These are phyloP conservation scores for Hippopotamus amphibius DNA, from an alignment of 2,113 vertebrate genomes.

Conservation along the genomic window DNA sequence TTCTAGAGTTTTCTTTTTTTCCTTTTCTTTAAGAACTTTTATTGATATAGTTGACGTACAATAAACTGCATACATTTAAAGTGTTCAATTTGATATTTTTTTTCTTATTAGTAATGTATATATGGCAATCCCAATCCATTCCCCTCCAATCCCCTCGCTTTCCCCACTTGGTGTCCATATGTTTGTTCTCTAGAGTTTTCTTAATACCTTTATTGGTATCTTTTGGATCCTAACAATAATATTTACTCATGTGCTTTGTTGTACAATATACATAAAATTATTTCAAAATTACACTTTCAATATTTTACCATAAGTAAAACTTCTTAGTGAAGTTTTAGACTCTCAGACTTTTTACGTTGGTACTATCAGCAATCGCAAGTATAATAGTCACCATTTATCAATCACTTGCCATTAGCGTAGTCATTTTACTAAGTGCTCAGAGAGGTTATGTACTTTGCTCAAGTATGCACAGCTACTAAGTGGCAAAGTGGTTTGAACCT, in stretches of 20 bases:
- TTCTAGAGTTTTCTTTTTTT: neutral
- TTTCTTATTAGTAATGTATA: no score
- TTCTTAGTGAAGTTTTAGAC: neutral
- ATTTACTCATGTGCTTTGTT: slow-evolving; percentile 2
- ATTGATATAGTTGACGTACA: no score
- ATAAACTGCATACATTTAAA: no score
- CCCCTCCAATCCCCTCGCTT: no score
- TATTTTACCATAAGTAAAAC: neutral
- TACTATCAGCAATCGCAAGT: neutral
- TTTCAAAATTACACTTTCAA: neutral
- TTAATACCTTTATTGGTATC: neutral
- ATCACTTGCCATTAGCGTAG: neutral
- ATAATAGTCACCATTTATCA: neutral
- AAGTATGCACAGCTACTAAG: neutral
- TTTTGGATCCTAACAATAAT: neutral
- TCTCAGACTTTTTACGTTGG: neutral
- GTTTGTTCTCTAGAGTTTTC: no score
- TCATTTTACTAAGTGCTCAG: neutral
- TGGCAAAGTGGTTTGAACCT: neutral
- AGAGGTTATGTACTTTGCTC: neutral
- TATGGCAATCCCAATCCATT: no score
- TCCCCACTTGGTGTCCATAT: no score
- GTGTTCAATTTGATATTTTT: no score
- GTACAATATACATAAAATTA: neutral
- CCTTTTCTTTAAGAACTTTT: no score